Evolutionary conservation across 2,888 invertebrate genomes (phyloP).

Genomic region (Dicycla oo): DNA sequence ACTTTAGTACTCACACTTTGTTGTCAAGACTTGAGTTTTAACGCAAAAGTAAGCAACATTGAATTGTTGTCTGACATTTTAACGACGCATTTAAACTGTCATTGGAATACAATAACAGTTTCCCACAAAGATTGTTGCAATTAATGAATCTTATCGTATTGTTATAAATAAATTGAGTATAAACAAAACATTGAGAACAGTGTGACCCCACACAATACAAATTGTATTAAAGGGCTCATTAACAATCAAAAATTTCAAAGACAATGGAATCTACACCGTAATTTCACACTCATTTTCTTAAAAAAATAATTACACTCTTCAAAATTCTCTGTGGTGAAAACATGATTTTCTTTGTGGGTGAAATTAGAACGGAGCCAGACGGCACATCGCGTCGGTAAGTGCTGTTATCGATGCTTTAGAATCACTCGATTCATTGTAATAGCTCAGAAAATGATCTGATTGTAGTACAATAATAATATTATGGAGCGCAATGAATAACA

Average conservation of each 20-base stretch:
- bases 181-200: constrained; percentile 55
- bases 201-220: constrained; percentile 38
- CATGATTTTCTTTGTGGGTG: constrained; percentile 62
- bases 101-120: constrained; percentile 47
- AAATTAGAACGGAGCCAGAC: constrained; percentile 65
- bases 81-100: constrained; percentile 51
- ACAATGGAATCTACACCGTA: constrained; percentile 56
- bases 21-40: constrained; percentile 37
- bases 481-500: constrained; percentile 69
- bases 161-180: constrained; percentile 39
- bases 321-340: constrained; percentile 62
- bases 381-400: constrained; percentile 56
- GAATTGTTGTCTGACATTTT: constrained; percentile 39
- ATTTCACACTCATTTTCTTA: constrained; percentile 58
- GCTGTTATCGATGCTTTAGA: constrained; percentile 66
- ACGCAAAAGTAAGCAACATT: constrained; percentile 38
- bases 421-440: constrained; percentile 72
- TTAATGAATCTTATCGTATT: constrained; percentile 31
- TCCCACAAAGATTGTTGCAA: constrained; percentile 41
- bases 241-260: constrained; percentile 50
- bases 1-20: constrained; percentile 50
- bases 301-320: constrained; percentile 59
- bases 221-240: constrained; percentile 48
- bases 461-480: constrained; percentile 71
- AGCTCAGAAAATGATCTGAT: constrained; percentile 70